Conservation (phyloP, 2,797 vertebrate species). For the Vipera ursinii region DNA sequence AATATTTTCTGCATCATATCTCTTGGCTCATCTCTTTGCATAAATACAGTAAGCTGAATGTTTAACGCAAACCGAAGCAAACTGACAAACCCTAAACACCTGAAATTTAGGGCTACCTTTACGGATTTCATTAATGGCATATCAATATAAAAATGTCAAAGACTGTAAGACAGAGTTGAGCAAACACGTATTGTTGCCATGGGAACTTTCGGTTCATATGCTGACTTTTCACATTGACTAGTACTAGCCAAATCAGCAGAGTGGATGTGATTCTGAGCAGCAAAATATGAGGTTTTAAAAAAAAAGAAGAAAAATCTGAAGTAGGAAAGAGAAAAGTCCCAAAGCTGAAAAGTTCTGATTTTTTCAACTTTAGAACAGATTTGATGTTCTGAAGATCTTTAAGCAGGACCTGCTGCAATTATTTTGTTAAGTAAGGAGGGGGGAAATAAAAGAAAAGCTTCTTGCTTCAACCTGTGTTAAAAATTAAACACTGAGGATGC, state of each 20-base stretch:
- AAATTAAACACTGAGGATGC: background rate
- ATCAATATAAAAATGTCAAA: slow-evolving; percentile 49
- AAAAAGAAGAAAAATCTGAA: background rate
- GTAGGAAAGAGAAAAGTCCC: background rate
- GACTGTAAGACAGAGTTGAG: slow-evolving; percentile 28
- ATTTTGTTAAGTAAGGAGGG: no score
- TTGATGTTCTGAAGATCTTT: background rate
- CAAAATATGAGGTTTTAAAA: background rate
- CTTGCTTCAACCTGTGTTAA: background rate
- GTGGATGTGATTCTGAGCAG: background rate
- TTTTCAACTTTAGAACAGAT: background rate
- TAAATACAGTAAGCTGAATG: slow-evolving; percentile 47
- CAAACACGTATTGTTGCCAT: slow-evolving; percentile 36
- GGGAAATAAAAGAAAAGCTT: no score
- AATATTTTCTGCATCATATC: slow-evolving; percentile 51
- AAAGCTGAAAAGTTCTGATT: background rate
- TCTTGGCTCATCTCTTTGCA: slow-evolving; percentile 41
- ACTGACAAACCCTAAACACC: slow-evolving; percentile 37
- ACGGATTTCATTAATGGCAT: slow-evolving; percentile 38
- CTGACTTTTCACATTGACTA: slow-evolving; percentile 26
- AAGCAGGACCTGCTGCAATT: background rate
- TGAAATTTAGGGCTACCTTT: slow-evolving; percentile 56
- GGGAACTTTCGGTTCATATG: slow-evolving; percentile 40
- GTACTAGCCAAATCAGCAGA: slow-evolving; percentile 13
- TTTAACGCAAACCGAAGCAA: slow-evolving; percentile 40